A percentile compares a stretch with the other conserved stretches of the same genome.
phyloP scores from a whole-genome alignment of 2,797 vertebrate genomes.

The Mastacembelus armatus region DNA sequence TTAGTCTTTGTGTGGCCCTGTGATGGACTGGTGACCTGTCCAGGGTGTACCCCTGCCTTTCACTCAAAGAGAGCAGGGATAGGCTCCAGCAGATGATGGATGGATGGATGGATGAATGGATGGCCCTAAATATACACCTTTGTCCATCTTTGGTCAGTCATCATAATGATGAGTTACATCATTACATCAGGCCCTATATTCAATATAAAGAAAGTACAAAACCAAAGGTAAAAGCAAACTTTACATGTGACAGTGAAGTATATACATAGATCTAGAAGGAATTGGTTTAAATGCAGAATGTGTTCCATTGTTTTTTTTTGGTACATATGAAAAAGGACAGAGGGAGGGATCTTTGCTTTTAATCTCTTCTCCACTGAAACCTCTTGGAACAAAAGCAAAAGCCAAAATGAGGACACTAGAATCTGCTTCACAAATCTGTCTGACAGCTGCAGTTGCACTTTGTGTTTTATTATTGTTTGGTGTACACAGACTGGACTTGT shows the following conservation, averaged over 20 bases:
- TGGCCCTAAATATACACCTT: too few relatives aligned
- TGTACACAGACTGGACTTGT: neutral
- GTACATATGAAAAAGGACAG: conserved; percentile 23
- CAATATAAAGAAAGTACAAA: too few relatives aligned
- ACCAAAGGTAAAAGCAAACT: neutral
- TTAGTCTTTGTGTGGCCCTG: too few relatives aligned
- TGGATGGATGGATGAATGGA: too few relatives aligned
- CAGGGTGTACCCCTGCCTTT: too few relatives aligned
- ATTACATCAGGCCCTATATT: too few relatives aligned
- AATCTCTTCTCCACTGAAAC: conserved; percentile 39
- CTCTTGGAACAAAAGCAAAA: conserved; percentile 53
- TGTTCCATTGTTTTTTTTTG: conserved; percentile 8
- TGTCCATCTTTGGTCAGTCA: too few relatives aligned
- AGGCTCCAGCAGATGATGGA: too few relatives aligned
- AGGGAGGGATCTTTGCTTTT: conserved; percentile 34
- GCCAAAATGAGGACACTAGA: conserved; percentile 48
- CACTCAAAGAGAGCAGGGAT: too few relatives aligned
- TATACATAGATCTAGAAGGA: neutral
- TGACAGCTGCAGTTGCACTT: conserved; percentile 44
- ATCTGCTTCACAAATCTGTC: conserved; percentile 42
- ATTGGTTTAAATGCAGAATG: neutral
- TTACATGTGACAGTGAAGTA: too few relatives aligned
- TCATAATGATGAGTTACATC: too few relatives aligned
- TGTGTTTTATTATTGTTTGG: conserved; percentile 23
- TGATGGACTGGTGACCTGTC: too few relatives aligned